Conservation (phyloP, 2,113 vertebrate species). For the Salminus brasiliensis region DNA sequence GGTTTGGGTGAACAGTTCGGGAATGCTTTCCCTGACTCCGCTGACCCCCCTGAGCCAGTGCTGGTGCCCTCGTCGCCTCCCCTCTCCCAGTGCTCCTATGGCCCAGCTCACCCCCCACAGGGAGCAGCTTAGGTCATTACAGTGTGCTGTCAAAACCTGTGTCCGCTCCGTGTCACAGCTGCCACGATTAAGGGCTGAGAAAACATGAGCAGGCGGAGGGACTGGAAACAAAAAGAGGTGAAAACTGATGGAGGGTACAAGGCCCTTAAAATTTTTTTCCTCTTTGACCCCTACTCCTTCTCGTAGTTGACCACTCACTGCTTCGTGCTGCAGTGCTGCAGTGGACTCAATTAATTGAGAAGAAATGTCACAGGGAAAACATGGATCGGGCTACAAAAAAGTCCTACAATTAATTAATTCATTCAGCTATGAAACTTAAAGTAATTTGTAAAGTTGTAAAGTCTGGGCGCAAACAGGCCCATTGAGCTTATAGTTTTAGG, state of each 20-base stretch:
- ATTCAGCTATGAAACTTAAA: no score
- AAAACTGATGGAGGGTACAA: conserved; percentile 70
- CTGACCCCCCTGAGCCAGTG: conserved; percentile 13
- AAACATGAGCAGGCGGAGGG: conserved; percentile 65
- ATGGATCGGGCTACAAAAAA: conserved; percentile 42
- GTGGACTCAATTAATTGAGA: conserved; percentile 65
- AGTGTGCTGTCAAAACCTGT: conserved; percentile 78
- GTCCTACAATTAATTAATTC: no score
- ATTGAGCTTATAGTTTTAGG: no score
- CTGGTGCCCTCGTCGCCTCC: conserved; percentile 3
- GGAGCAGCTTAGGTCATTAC: conserved; percentile 79
- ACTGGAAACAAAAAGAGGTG: conserved; percentile 60
- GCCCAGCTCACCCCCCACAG: conserved; percentile 53
- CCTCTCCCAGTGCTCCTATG: neutral
- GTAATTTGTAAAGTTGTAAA: neutral
- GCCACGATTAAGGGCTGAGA: conserved; percentile 73
- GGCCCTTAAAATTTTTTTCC: conserved; percentile 71
- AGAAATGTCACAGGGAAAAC: conserved; percentile 66
- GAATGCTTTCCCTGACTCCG: conserved; percentile 58
- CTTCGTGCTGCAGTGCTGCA: conserved; percentile 70
- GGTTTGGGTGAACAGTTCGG: conserved; percentile 15
- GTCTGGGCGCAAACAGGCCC: neutral
- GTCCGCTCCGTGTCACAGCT: conserved; percentile 68
- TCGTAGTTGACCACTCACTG: conserved; percentile 68
- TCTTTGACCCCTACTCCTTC: conserved; percentile 51